A percentile compares a stretch with the other conserved stretches of the same genome.
These are phyloP conservation scores for Apostichopus californicus DNA, from an alignment of 35 echinoderm and acorn worm species.

Conservation along the genomic window DNA sequence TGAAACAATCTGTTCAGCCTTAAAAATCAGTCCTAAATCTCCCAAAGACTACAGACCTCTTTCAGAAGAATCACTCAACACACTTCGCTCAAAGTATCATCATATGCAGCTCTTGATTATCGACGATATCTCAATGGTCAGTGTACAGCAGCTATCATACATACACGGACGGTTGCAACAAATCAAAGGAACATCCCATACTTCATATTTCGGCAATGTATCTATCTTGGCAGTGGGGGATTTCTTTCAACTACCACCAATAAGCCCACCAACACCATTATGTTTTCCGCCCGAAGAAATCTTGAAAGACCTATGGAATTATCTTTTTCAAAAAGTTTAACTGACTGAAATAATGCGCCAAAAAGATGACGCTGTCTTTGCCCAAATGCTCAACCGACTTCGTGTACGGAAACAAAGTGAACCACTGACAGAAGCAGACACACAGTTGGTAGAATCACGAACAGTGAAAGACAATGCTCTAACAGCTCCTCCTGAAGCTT, in stretches of 20 bases:
- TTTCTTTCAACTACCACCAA: slow-evolving; percentile 64
- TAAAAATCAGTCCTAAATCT: slow-evolving; percentile 6
- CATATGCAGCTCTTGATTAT: slow-evolving; percentile 64
- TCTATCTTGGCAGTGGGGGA: slow-evolving; percentile 62
- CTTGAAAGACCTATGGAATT: slow-evolving; percentile 25
- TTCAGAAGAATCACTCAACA: slow-evolving; percentile 58
- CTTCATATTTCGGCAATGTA: slow-evolving; percentile 68
- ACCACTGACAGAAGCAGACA: neutral
- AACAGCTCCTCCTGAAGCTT: neutral
- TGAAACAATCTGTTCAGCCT: slow-evolving; percentile 41
- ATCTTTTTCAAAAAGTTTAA: slow-evolving; percentile 38
- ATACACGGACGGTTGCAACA: neutral
- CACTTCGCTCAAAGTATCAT: slow-evolving; percentile 51
- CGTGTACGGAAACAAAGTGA: neutral
- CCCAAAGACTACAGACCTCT: slow-evolving; percentile 54
- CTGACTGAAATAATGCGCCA: slow-evolving; percentile 63
- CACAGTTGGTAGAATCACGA: neutral
- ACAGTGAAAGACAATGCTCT: neutral
- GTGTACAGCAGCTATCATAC: slow-evolving; percentile 40
- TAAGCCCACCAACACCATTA: slow-evolving; percentile 35
- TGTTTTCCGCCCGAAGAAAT: neutral
- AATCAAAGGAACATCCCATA: neutral
- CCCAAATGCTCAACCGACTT: slow-evolving; percentile 41
- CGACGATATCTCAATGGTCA: slow-evolving; percentile 82
- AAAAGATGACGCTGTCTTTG: slow-evolving; percentile 53